Evolutionary conservation across 1,140 invertebrate species (phyloP).

Genomic region (Coelopa frigida): DNA sequence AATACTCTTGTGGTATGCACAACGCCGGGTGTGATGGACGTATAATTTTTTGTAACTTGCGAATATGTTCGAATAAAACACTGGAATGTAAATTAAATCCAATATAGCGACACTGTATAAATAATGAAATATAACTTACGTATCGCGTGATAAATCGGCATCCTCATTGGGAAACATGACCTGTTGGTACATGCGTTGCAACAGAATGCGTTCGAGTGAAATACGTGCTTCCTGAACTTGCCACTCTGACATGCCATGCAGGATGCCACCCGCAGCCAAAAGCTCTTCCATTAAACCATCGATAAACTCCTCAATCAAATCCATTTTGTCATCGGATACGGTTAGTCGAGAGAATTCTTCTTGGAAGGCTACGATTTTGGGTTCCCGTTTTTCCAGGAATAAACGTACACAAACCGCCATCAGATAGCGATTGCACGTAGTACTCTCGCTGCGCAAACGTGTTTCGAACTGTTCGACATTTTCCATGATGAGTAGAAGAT

Average conservation of each 20-base stretch:
- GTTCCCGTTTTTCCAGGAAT: slow-evolving; percentile 69
- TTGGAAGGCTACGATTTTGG: slow-evolving; percentile 59
- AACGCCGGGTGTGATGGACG: slow-evolving; percentile 77
- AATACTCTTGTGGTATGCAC: slow-evolving; percentile 71
- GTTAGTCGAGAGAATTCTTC: slow-evolving; percentile 68
- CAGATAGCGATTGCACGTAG: slow-evolving; percentile 69
- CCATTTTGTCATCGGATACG: slow-evolving; percentile 75
- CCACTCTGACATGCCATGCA: slow-evolving; percentile 54
- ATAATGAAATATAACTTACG: slow-evolving; percentile 50
- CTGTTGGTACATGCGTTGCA: slow-evolving; percentile 84
- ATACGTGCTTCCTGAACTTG: slow-evolving; percentile 63
- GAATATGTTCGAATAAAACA: slow-evolving; percentile 81
- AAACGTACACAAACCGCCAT: slow-evolving; percentile 70
- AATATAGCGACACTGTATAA: slow-evolving; percentile 1
- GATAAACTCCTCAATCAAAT: slow-evolving; percentile 61
- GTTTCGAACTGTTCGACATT: slow-evolving; percentile 67
- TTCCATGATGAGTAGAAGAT: slow-evolving; percentile 69
- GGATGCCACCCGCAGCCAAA: slow-evolving; percentile 22
- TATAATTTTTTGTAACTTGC: slow-evolving; percentile 71
- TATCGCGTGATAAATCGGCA: slow-evolving; percentile 85
- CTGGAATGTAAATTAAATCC: slow-evolving; percentile 44
- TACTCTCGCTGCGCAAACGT: slow-evolving; percentile 61
- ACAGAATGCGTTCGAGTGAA: slow-evolving; percentile 73
- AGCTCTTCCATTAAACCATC: slow-evolving; percentile 40
- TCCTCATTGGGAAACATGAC: slow-evolving; percentile 97